Percentiles rank a stretch among this genome's conserved stretches.
phyloP scores from a whole-genome alignment of 2,797 vertebrate species.

The Alcedo quadribrachys region DNA sequence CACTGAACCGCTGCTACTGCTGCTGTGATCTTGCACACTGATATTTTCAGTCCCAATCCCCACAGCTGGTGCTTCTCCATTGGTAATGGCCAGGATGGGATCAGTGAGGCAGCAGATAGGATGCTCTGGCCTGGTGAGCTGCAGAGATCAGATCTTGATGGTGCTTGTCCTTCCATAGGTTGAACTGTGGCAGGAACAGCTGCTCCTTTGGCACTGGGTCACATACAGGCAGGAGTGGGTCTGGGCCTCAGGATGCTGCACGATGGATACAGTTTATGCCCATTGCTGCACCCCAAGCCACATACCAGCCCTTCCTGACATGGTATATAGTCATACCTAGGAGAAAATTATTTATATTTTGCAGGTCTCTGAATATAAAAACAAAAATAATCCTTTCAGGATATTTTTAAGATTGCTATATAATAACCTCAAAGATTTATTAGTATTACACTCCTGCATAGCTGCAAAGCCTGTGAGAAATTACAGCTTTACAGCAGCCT shows the following conservation, averaged over 20 bases:
- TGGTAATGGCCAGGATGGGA: not conserved
- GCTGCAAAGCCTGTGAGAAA: not conserved
- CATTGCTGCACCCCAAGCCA: not conserved
- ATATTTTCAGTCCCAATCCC: not conserved
- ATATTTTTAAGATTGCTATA: not conserved
- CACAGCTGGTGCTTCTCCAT: accelerated
- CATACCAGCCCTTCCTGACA: not conserved
- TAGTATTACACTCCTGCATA: not conserved
- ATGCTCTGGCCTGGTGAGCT: not conserved
- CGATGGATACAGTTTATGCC: accelerated
- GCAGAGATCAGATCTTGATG: not conserved
- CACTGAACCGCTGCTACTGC: not conserved
- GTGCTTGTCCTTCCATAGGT: not conserved
- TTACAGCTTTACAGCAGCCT: not conserved
- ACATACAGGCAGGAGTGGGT: not conserved
- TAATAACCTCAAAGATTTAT: not conserved
- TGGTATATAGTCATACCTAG: not conserved
- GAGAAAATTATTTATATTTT: not conserved
- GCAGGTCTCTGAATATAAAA: not conserved
- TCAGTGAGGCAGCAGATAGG: not conserved
- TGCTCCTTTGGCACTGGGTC: not conserved
- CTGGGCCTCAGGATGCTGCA: not conserved
- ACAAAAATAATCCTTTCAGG: accelerated
- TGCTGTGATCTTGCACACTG: not conserved
- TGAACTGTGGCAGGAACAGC: not conserved